phyloP scores from a whole-genome alignment of 2,888 invertebrate species.

The Pyrrhosoma nymphula region DNA sequence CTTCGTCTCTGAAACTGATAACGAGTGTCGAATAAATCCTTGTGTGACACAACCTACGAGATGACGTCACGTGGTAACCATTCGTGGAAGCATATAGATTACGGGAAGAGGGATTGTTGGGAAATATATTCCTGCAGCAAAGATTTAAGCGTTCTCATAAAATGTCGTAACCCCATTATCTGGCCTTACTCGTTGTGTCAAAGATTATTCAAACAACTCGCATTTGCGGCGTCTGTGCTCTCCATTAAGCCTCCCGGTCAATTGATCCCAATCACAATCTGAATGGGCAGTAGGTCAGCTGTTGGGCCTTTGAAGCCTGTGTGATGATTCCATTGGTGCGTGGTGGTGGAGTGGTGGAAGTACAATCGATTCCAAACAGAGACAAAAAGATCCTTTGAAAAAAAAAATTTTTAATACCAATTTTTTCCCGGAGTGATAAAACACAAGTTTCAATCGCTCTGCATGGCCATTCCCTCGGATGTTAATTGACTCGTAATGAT shows the following conservation, averaged over 20 bases:
- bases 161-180: background rate
- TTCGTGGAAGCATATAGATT: background rate
- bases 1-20: too few relatives aligned
- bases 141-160: background rate
- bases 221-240: constrained; percentile 7
- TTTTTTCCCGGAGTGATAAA: too few relatives aligned
- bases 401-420: too few relatives aligned
- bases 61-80: background rate
- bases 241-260: background rate
- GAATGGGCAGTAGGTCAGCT: background rate
- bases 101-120: background rate
- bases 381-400: too few relatives aligned
- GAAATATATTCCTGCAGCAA: background rate
- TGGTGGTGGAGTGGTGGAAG: background rate
- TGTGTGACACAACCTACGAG: background rate
- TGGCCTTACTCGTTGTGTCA: background rate
- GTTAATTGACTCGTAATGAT: too few relatives aligned
- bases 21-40: background rate
- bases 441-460: too few relatives aligned
- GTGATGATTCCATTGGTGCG: background rate
- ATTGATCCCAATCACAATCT: background rate
- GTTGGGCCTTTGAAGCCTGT: background rate
- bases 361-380: too few relatives aligned
- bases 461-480: too few relatives aligned
- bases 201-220: background rate